Base-by-base conservation (phyloP, 2,888 invertebrate species). In the Leptarthrus brevirostris region DNA sequence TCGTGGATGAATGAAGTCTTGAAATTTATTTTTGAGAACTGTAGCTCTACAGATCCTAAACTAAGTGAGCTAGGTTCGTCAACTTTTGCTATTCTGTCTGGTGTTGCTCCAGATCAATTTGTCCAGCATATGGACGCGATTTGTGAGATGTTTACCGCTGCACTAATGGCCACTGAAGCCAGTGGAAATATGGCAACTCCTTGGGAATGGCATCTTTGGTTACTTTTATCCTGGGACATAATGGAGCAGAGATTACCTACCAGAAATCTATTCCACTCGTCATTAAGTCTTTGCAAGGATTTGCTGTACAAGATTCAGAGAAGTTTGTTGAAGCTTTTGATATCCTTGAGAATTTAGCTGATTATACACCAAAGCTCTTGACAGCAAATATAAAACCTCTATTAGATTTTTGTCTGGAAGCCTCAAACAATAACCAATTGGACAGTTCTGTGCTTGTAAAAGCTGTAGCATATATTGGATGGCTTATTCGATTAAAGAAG, bases 61-160 rank as follows among this genome's bases (percentile, higher is more conserved):
- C 81, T 83, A 79, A 83, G 82, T 74, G 84, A 85, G 77, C 78
- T 81, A 72, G 86, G 85, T 3, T 82, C 85, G 30, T 83, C 85
- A 1, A 89, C 91, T 16, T 85, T 93, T 79, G 89, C 90, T 58
- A 89, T 89, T 61, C 88, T 93, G 79, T 89, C 92, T 5, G 90
- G 92, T 80, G 86, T 89, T 12, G 90, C 92, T 4, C 89, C 90
- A 40, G 89, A 90, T 78, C 90, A 91, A 76, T 90, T 92, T 80
- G 86, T 90, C 58, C 86, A 88, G n/a, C 90, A 92, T 81, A 87
- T 90, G 72, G 86, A 87, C 72, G 86, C 89, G 0, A 86, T 92
- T 73, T 84, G 87, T 54, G 81, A 83, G 76, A 82, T 89, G 78
- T 87, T 89, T 76, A 81, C 77, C 1, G 78, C 80, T 8, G 83